A percentile compares a stretch with the other conserved stretches of the same genome.
phyloP scores from a whole-genome alignment of 2,888 invertebrate genomes.

The Hemaris fuciformis region DNA sequence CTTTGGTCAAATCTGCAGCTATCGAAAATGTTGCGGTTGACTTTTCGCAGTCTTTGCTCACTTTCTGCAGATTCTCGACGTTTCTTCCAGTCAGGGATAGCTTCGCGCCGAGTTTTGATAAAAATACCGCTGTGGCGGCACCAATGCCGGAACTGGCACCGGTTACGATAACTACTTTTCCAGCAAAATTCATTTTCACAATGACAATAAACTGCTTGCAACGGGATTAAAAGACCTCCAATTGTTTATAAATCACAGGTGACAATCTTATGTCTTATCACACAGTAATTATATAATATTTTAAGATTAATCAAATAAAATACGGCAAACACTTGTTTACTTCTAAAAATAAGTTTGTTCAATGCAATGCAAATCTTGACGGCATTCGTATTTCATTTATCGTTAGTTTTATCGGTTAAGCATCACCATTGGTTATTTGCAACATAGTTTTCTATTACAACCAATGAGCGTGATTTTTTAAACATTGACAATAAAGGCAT shows the following conservation, averaged over 20 bases:
- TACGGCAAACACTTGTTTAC: constrained; percentile 17
- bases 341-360: constrained; percentile 5
- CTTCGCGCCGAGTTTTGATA: constrained; percentile 88
- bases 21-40: constrained; percentile 79
- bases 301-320: constrained; percentile 15
- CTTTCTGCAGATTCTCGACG: constrained; percentile 80
- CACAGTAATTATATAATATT: constrained; percentile 25
- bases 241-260: constrained; percentile 15
- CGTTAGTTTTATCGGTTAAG: not conserved
- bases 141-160: constrained; percentile 95
- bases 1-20: constrained; percentile 87
- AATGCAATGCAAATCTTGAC: not conserved
- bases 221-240: not conserved
- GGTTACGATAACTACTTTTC: constrained; percentile 88
- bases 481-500: not conserved
- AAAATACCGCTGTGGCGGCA: constrained; percentile 88
- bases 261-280: constrained; percentile 43
- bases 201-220: not conserved
- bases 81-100: constrained; percentile 88
- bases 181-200: constrained; percentile 80
- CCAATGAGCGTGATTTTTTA: not conserved
- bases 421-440: not conserved
- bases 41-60: constrained; percentile 63
- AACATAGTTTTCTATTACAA: not conserved
- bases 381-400: too few species aligned